Evolutionary conservation across 2,888 invertebrate genomes (phyloP).

Genomic region (Tolmerus cingulatus): DNA sequence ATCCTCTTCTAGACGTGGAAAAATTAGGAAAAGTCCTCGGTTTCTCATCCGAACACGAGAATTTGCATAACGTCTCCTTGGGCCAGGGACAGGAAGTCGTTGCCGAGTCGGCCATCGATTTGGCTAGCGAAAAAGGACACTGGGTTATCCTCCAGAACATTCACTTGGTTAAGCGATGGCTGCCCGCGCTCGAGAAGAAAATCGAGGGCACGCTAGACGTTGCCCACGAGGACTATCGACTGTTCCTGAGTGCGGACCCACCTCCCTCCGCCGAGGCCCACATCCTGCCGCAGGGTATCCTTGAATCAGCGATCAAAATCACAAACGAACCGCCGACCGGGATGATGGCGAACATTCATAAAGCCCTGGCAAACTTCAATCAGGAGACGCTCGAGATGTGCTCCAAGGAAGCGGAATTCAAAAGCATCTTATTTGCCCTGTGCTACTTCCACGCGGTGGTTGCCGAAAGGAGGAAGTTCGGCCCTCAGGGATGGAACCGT

Average conservation of each 20-base stretch:
- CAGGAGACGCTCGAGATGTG: slow-evolving; percentile 94
- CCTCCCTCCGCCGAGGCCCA: slow-evolving; percentile 72
- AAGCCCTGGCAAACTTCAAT: slow-evolving; percentile 89
- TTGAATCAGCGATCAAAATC: slow-evolving; percentile 93
- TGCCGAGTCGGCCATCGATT: slow-evolving; percentile 85
- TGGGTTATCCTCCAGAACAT: slow-evolving; percentile 96
- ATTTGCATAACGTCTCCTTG: slow-evolving; percentile 91
- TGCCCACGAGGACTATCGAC: slow-evolving; percentile 71
- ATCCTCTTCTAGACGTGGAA: slow-evolving; percentile 93
- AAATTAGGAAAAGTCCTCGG: slow-evolving; percentile 82
- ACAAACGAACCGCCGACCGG: slow-evolving; percentile 96
- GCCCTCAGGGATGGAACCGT: slow-evolving; percentile 64
- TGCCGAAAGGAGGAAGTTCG: slow-evolving; percentile 88
- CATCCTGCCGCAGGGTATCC: slow-evolving; percentile 82
- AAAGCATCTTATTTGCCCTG: slow-evolving; percentile 84
- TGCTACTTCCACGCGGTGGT: slow-evolving; percentile 97
- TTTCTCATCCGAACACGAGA: slow-evolving; percentile 79
- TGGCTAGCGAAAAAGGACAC: slow-evolving; percentile 79
- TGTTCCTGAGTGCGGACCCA: slow-evolving; percentile 91
- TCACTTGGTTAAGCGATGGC: slow-evolving; percentile 89
- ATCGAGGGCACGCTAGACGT: slow-evolving; percentile 81
- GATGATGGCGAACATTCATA: slow-evolving; percentile 93
- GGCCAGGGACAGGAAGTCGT: slow-evolving; percentile 95
- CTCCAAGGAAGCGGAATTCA: slow-evolving; percentile 92
- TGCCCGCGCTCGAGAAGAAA: slow-evolving; percentile 87